phyloP scores from a whole-genome alignment of 2,113 vertebrate species.

The Gadus chalcogrammus region DNA sequence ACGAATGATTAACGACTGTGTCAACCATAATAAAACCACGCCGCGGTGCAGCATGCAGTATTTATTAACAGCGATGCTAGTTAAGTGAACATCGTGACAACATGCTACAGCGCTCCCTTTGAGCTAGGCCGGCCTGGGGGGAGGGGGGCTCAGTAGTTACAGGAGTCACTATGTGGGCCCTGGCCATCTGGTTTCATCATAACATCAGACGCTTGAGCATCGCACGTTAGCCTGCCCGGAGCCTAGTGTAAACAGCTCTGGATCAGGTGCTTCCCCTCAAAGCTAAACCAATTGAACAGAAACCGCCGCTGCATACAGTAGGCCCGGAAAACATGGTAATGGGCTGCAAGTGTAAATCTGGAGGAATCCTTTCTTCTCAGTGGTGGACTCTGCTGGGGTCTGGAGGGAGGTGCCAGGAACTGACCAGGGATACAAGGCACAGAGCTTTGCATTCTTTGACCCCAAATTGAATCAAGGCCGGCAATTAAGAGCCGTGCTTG shows the following conservation, averaged over 20 bases:
- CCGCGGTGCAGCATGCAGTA: not conserved
- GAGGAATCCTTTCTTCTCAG: no score
- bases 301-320: no score
- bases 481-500: no score
- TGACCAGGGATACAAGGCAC: no score
- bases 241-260: not conserved
- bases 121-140: not conserved
- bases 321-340: no score
- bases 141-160: not conserved
- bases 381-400: no score
- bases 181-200: not conserved
- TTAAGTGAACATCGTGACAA: conserved; percentile 16
- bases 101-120: no score
- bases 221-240: conserved; percentile 1
- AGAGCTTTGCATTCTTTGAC: no score
- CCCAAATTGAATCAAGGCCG: no score
- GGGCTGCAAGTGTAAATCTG: no score
- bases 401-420: no score
- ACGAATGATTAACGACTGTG: conserved; percentile 30
- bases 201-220: not conserved
- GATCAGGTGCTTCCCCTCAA: not conserved
- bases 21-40: conserved; percentile 4
- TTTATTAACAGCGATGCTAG: conserved; percentile 16
- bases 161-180: not conserved
- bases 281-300: not conserved